Evolutionary conservation across 1,140 invertebrate species (phyloP), one percentile per base, ranked within the genome.

Genomic region (Pogonomyrmex californicus): DNA sequence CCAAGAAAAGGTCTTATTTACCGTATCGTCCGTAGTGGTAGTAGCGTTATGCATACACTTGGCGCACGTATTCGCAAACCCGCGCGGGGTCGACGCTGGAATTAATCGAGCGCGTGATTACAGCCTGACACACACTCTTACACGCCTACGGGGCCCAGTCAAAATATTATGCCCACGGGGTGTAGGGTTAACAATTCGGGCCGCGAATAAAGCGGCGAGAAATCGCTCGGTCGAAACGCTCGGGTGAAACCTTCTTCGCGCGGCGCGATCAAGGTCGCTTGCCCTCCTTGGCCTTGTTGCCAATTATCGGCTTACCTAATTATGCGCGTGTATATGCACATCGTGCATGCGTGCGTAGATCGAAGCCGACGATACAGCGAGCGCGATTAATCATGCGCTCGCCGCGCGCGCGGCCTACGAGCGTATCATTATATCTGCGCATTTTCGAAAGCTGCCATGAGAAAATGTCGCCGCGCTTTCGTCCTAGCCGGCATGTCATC

Each of bases 241-340:
- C 62, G 44, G 36, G 49, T 12, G 65, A 70, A 70, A 70, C 60
- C 33, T 38, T 56, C 71, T 5, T 36, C 23, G 44, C 17, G 47
- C 60, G 63, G 47, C 60, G 63, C 49, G 65, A 70, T 81, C 78
- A 70, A 81, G 78, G 78, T 62, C 71, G 33, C 44, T 47, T 62
- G 70, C 54, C 81, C 70, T 83, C 44, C 36, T 62, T 75, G 71
- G 71, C 81, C 56, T 76, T 30, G 41, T 17, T 30, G 81, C 54
- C 81, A 85, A 85, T 85, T 85, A 85, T 85, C 81, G 81, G 58
- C 76, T 85, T 76, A 76, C 70, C 81, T 76, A 85, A 85, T 85
- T 85, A 76, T 63, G 68, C 41, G 44, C 23, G 62, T 54, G 41
- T 36, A 38, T n/a, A 38, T n/a, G 77, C 47, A 41, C 62, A 41